phyloP scores from a whole-genome alignment of 2,888 invertebrate species.

The Argyra leucocephala region DNA sequence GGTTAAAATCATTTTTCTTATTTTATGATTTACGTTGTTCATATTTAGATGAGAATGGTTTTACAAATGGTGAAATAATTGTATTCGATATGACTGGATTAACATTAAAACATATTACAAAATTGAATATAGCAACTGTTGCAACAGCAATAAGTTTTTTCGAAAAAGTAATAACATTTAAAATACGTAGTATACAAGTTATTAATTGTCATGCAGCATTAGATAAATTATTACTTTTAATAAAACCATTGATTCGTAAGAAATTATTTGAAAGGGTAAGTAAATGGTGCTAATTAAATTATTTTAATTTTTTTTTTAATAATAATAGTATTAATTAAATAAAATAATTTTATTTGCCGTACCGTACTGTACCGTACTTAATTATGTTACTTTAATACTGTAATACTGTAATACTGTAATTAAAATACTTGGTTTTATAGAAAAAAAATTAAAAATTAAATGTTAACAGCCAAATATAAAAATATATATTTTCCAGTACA shows the following conservation, averaged over 20 bases:
- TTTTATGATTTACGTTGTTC: slow-evolving; percentile 50
- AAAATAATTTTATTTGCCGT: too few species aligned
- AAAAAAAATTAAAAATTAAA: too few species aligned
- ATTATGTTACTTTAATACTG: too few species aligned
- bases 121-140: slow-evolving; percentile 36
- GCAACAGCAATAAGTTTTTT: slow-evolving; percentile 34
- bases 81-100: slow-evolving; percentile 60
- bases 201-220: slow-evolving; percentile 55
- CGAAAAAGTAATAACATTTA: slow-evolving; percentile 35
- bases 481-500: too few species aligned
- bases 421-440: too few species aligned
- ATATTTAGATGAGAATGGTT: slow-evolving; percentile 47
- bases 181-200: slow-evolving; percentile 47
- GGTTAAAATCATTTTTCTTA: neutral
- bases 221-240: slow-evolving; percentile 51
- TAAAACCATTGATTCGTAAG: slow-evolving; percentile 56
- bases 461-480: too few species aligned
- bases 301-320: too few species aligned
- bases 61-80: slow-evolving; percentile 52
- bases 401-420: too few species aligned
- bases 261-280: slow-evolving; percentile 55
- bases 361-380: too few species aligned
- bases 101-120: slow-evolving; percentile 55
- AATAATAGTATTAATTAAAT: too few species aligned
- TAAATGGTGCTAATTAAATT: too few species aligned